A percentile compares a stretch with the other conserved stretches of the same genome.
These are phyloP conservation scores for Thysanoteuthis rhombus DNA, from an alignment of 2,888 invertebrate species.

Conservation along the genomic window DNA sequence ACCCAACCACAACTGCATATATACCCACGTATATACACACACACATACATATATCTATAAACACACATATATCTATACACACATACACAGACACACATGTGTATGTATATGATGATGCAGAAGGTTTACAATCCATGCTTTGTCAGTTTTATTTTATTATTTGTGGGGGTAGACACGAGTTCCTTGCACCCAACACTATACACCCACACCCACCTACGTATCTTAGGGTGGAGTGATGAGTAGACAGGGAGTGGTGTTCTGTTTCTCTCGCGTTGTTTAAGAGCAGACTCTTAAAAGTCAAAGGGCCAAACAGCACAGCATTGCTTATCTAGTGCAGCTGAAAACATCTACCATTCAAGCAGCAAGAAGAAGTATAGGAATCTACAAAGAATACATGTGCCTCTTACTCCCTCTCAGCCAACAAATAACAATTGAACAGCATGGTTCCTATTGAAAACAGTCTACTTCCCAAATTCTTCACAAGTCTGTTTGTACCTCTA, in stretches of 20 bases:
- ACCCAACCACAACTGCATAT: background rate
- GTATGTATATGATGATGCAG: background rate
- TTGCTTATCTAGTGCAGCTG: background rate
- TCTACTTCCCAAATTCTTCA: background rate
- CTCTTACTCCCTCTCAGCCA: background rate
- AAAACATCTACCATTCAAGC: background rate
- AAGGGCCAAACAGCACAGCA: background rate
- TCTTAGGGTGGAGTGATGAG: background rate
- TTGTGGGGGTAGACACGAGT: background rate
- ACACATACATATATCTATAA: background rate
- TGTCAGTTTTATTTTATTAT: background rate
- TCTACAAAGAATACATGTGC: background rate
- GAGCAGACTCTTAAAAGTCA: background rate
- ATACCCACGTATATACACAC: background rate
- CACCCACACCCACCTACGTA: background rate
- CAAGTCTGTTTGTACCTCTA: no score
- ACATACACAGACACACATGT: background rate
- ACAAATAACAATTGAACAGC: no score
- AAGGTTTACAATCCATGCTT: background rate
- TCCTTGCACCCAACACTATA: background rate
- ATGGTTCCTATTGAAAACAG: background rate
- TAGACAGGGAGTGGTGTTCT: background rate
- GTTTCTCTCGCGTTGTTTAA: background rate
- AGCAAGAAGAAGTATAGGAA: background rate
- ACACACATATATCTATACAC: background rate